These are phyloP conservation scores for Psittacus erithacus DNA, from an alignment of 2,113 vertebrate species.

Conservation along the genomic window DNA sequence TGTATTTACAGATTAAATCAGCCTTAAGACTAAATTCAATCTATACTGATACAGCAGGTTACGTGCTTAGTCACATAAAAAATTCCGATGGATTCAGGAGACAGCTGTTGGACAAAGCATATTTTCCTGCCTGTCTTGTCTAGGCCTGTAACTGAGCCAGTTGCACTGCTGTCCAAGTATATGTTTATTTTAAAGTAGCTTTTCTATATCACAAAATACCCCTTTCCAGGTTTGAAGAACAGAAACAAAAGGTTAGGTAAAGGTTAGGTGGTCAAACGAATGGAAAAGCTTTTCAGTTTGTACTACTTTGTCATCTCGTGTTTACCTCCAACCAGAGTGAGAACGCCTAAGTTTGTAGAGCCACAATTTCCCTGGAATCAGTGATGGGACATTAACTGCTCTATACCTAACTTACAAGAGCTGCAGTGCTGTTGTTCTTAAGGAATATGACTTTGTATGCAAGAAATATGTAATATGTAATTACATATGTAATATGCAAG, in stretches of 20 bases:
- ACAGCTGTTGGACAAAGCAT: conserved; percentile 20
- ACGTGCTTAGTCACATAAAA: conserved; percentile 35
- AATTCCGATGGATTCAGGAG: conserved; percentile 15
- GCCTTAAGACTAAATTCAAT: conserved; percentile 63
- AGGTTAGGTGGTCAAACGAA: background rate
- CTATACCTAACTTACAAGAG: background rate
- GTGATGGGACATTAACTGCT: fast-evolving
- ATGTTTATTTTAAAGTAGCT: background rate
- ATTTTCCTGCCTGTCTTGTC: background rate
- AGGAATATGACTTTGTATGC: background rate
- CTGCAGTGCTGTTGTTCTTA: background rate
- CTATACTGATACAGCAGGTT: conserved; percentile 32
- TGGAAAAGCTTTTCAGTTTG: fast-evolving
- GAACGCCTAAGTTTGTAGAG: background rate
- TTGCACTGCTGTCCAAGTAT: background rate
- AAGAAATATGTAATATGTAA: background rate
- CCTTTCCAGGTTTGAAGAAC: background rate
- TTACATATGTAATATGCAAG: background rate
- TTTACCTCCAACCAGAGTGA: background rate
- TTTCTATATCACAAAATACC: background rate
- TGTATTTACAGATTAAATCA: conserved; percentile 55
- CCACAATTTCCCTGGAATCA: background rate
- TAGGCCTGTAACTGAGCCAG: background rate
- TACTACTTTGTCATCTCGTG: background rate
- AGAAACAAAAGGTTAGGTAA: background rate